A percentile compares a stretch with the other conserved stretches of the same genome.
Evolutionary conservation across 2,113 vertebrate genomes (phyloP).

Genomic region (Hyperopisus bebe): DNA sequence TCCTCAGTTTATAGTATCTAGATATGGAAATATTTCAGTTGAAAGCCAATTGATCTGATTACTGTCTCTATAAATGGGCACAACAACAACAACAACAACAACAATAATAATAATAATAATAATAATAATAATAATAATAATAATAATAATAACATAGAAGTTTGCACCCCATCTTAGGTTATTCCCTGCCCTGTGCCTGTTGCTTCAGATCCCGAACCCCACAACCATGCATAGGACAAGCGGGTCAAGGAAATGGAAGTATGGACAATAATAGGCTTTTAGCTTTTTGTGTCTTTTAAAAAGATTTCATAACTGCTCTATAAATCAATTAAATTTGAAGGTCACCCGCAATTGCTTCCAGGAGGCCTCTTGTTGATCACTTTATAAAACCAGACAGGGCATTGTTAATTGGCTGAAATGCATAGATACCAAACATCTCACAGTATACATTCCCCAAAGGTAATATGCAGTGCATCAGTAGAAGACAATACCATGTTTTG

Average conservation of each 20-base stretch:
- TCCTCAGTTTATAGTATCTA: background rate
- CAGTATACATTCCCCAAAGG: background rate
- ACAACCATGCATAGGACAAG: background rate
- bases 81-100: background rate
- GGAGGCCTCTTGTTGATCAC: background rate
- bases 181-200: background rate
- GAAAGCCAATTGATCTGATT: background rate
- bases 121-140: background rate
- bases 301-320: background rate
- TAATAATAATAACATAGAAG: background rate
- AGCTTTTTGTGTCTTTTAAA: background rate
- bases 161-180: background rate
- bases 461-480: background rate
- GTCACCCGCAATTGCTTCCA: background rate
- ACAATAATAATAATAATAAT: background rate
- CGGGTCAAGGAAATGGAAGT: background rate
- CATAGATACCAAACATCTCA: background rate
- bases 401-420: background rate
- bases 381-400: background rate
- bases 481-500: background rate
- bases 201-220: background rate
- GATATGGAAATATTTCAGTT: background rate
- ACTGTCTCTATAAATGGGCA: background rate
- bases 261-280: background rate
- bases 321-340: slow-evolving; percentile 10